Percentiles rank a stretch among this genome's conserved stretches.
Conservation (phyloP, 92 coral and sea anemone species). For the Zoanthus gigantus region DNA sequence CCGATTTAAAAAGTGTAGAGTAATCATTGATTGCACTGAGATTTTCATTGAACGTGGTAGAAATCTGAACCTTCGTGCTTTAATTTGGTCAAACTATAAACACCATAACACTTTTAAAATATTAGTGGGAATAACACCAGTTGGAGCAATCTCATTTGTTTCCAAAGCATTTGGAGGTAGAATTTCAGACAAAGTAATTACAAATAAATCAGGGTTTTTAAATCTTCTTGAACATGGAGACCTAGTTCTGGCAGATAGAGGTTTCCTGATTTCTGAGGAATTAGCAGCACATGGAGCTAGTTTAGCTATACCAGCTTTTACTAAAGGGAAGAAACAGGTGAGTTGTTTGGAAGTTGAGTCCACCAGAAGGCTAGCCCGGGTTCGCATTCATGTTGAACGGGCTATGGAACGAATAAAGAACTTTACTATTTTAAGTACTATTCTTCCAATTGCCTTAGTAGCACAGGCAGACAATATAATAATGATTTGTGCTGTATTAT, state of each 20-base stretch:
- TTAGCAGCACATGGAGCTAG: conserved; percentile 8
- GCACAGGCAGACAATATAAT: conserved; percentile 58
- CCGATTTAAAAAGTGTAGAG: conserved; percentile 9
- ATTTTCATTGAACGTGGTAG: conserved; percentile 10
- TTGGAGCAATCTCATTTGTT: conserved; percentile 2
- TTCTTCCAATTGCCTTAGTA: conserved; percentile 39
- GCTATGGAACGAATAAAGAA: not conserved
- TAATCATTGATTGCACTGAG: conserved; percentile 3
- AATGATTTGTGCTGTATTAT: conserved; percentile 46
- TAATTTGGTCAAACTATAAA: conserved; percentile 12
- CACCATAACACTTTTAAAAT: conserved; percentile 3
- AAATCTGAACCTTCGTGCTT: conserved; percentile 14
- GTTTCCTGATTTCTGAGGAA: conserved; percentile 1
- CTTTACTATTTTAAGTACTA: conserved; percentile 14
- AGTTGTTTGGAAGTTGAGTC: conserved; percentile 2
- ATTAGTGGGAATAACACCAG: not conserved
- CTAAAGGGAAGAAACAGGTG: conserved; percentile 8
- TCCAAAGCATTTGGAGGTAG: not conserved
- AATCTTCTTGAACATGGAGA: conserved; percentile 8
- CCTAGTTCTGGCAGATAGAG: not conserved
- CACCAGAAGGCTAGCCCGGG: conserved; percentile 13
- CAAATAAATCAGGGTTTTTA: conserved; percentile 11
- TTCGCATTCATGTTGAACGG: not conserved
- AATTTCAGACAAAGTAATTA: conserved; percentile 10
- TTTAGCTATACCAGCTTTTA: conserved; percentile 9